These are phyloP conservation scores for Xestia c-nigrum DNA, from an alignment of 2,888 invertebrate species.

Conservation along the genomic window DNA sequence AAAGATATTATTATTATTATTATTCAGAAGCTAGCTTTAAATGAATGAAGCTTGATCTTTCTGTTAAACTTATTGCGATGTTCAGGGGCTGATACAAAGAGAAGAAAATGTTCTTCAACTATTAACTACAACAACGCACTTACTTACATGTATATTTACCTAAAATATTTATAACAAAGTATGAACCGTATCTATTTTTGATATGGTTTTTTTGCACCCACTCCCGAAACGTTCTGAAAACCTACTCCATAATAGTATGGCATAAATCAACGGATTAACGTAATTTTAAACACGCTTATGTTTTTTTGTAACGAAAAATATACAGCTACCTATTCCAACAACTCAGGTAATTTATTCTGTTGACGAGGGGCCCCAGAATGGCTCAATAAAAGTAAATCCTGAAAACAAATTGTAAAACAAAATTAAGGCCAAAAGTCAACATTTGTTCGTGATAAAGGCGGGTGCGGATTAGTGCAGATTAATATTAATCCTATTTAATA, in stretches of 20 bases:
- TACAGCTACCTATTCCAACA: background rate
- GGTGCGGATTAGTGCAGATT: slow-evolving; percentile 45
- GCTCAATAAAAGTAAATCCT: slow-evolving; percentile 27
- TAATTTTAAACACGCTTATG: background rate
- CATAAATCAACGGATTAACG: background rate
- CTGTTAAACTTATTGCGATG: background rate
- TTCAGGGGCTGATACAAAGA: no score
- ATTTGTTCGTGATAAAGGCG: slow-evolving; percentile 27
- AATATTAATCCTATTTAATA: slow-evolving; percentile 36
- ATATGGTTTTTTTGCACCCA: background rate
- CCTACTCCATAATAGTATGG: background rate
- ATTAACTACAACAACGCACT: no score
- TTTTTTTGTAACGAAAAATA: slow-evolving; percentile 16
- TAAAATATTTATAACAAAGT: background rate
- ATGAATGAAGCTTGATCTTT: background rate
- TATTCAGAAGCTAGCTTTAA: background rate
- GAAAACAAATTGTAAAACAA: slow-evolving; percentile 38
- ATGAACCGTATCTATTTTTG: background rate
- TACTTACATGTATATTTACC: background rate
- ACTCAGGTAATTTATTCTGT: background rate
- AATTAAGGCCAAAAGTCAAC: slow-evolving; percentile 36
- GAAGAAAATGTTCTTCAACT: no score
- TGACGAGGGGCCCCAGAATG: background rate
- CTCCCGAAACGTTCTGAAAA: background rate
- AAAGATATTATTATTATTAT: no score